A percentile compares a stretch with the other conserved stretches of the same genome.
These are phyloP conservation scores for Porites lutea DNA, from an alignment of 64 coral and sea anemone species.

Conservation along the genomic window DNA sequence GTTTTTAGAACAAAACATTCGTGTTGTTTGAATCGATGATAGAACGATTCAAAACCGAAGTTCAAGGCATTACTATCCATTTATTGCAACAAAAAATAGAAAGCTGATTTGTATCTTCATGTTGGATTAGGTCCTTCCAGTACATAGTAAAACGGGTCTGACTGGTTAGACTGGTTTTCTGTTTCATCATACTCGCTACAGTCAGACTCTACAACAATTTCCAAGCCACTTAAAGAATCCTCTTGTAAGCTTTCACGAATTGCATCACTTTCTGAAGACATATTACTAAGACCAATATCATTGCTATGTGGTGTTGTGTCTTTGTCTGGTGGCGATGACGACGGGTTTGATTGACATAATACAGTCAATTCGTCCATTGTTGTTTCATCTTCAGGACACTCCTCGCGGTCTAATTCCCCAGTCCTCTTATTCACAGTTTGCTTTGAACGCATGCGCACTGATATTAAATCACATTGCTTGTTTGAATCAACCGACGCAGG, in stretches of 20 bases:
- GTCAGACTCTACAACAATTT: slow-evolving; percentile 20
- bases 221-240: background rate
- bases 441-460: background rate
- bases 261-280: background rate
- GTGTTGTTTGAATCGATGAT: too few species aligned
- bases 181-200: slow-evolving; percentile 15
- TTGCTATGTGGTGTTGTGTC: background rate
- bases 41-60: too few species aligned
- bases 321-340: background rate
- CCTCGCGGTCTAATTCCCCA: background rate
- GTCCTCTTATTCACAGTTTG: background rate
- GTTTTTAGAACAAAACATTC: too few species aligned
- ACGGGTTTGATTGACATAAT: background rate
- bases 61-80: too few species aligned
- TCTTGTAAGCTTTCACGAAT: slow-evolving; percentile 10
- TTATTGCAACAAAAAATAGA: too few species aligned
- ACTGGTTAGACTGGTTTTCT: slow-evolving; percentile 6
- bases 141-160: slow-evolving; percentile 20
- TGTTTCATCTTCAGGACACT: background rate
- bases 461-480: background rate
- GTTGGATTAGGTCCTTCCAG: slow-evolving; percentile 17
- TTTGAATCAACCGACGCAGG: background rate
- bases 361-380: background rate
- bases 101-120: too few species aligned
- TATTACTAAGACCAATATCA: background rate